A percentile compares a stretch with the other conserved stretches of the same genome.
phyloP scores from a whole-genome alignment of 2,113 vertebrate species.

The Odocoileus virginianus region DNA sequence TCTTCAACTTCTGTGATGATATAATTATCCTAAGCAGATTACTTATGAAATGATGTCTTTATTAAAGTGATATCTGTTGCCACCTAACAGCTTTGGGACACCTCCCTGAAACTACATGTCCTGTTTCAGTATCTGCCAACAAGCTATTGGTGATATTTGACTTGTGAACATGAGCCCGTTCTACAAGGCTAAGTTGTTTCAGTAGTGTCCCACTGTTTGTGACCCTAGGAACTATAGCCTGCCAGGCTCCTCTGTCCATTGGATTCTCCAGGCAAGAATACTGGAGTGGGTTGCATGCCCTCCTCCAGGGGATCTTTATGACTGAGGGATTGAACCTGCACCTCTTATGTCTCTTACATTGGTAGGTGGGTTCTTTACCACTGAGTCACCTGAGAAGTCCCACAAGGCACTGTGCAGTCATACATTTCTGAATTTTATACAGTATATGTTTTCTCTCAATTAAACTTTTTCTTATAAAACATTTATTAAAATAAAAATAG shows the following conservation, averaged over 20 bases:
- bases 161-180: not conserved
- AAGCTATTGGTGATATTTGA: not conserved
- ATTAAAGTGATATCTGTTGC: not conserved
- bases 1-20: slow-evolving; percentile 6
- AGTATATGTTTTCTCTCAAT: not conserved
- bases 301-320: not conserved
- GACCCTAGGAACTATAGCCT: not conserved
- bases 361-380: not conserved
- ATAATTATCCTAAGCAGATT: not conserved
- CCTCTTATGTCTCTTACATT: not conserved
- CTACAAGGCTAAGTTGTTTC: not conserved
- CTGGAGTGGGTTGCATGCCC: not conserved
- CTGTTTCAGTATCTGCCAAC: not conserved
- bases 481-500: not conserved
- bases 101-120: not conserved
- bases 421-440: not conserved
- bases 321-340: not conserved
- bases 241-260: not conserved
- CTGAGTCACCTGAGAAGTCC: not conserved
- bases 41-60: not conserved
- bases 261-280: not conserved
- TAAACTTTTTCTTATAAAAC: not conserved
- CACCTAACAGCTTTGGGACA: not conserved
- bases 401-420: not conserved
- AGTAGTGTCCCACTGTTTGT: not conserved